These are phyloP conservation scores for Xenopus tropicalis DNA, from an alignment of 2,113 vertebrate species.

Conservation along the genomic window UCB_Xtro_10.0 CM004447.2:73299001-73299500, in stretches of 20 bases:
- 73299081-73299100: not conserved
- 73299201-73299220: conserved; percentile 24
- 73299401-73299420: conserved; percentile 30
- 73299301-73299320: conserved; percentile 21
- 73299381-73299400: conserved; percentile 24
- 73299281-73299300: conserved; percentile 25
- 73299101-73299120: not conserved
- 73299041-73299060: not conserved
- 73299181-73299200: conserved; percentile 13
- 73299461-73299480: not conserved
- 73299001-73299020: no score
- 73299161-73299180: conserved; percentile 17
- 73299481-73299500: no score
- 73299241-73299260: conserved; percentile 20
- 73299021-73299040: no score
- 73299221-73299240: conserved; percentile 14
- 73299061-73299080: no score
- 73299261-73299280: conserved; percentile 10
- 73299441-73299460: not conserved
- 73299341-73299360: conserved; percentile 19
- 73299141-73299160: conserved; percentile 21
- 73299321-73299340: conserved; percentile 20
- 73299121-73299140: not conserved
- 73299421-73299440: conserved; percentile 31
- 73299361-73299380: conserved; percentile 10